Evolutionary conservation across 1,140 invertebrate species (phyloP).

Genomic region (Plectus sambesii): DNA sequence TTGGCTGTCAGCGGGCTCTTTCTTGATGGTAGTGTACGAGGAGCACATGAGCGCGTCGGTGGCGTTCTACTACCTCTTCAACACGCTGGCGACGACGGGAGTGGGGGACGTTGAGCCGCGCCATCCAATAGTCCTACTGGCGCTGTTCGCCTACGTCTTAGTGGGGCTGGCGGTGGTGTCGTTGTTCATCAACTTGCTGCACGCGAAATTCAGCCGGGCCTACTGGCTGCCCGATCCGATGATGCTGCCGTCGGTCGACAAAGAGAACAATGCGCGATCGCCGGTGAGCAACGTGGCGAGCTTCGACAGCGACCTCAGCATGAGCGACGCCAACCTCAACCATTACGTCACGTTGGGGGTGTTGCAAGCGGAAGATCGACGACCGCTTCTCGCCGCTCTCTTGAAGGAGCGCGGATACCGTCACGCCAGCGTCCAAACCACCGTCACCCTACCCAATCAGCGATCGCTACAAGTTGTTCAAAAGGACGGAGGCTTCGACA

Average conservation of each 20-base stretch:
- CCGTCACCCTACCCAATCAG: too few relatives aligned
- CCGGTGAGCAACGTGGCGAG: constrained; percentile 13
- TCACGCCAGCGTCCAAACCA: too few relatives aligned
- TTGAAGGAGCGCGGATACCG: too few relatives aligned
- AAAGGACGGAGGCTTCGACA: too few relatives aligned
- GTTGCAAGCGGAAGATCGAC: constrained; percentile 16
- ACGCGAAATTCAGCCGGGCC: constrained; percentile 18
- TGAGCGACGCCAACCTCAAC: constrained; percentile 15
- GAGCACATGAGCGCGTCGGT: too few relatives aligned
- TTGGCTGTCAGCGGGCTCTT: too few relatives aligned
- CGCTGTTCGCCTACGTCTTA: constrained; percentile 15
- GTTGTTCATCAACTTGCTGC: constrained; percentile 17
- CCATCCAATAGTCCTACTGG: constrained; percentile 15
- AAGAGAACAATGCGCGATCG: constrained; percentile 4
- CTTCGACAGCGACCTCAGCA: constrained; percentile 13
- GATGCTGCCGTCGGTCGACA: constrained; percentile 13
- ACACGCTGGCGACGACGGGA: too few relatives aligned
- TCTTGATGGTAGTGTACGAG: too few relatives aligned
- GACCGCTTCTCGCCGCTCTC: too few relatives aligned
- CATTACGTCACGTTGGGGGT: constrained; percentile 17
- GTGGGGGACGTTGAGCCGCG: too few relatives aligned
- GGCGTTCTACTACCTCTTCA: too few relatives aligned
- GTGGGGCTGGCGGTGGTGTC: constrained; percentile 19
- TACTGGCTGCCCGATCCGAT: constrained; percentile 19
- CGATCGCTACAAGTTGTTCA: too few relatives aligned